phyloP scores from a whole-genome alignment of 2,113 vertebrate genomes.

The Cervus canadensis region DNA sequence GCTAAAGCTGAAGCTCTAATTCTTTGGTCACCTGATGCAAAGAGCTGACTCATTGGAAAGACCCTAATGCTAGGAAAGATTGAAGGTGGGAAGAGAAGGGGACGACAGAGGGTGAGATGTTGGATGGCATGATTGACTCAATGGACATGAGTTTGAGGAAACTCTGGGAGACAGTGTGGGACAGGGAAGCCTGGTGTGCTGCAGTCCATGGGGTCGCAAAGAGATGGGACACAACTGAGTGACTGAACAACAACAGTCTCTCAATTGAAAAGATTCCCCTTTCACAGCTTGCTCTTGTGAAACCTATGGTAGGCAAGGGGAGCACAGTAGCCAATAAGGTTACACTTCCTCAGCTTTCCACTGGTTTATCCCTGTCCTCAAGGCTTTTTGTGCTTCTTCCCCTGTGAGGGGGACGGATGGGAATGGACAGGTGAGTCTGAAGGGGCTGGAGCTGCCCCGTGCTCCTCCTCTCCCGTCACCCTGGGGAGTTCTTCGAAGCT shows the following conservation, averaged over 20 bases:
- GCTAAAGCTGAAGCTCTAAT: neutral
- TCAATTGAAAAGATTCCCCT: neutral
- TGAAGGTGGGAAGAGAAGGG: neutral
- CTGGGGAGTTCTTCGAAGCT: neutral
- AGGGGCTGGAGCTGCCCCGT: neutral
- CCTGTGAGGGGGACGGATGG: neutral
- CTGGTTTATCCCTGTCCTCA: neutral
- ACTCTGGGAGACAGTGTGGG: neutral
- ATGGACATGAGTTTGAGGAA: neutral
- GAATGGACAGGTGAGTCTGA: neutral
- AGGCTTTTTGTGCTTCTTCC: neutral
- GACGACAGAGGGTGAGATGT: neutral
- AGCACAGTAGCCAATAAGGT: neutral
- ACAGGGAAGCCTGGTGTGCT: neutral
- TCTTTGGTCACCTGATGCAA: neutral
- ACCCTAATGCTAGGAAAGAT: neutral
- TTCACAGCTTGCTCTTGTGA: neutral
- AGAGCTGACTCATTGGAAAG: neutral
- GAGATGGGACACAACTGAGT: neutral
- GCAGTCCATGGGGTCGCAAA: neutral
- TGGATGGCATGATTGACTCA: accelerated
- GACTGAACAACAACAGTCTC: neutral
- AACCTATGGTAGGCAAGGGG: neutral
- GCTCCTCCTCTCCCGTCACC: neutral
- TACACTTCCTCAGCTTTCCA: neutral